These are phyloP conservation scores for Galaxias olidus DNA, from an alignment of 2,797 vertebrate species.

Conservation along the genomic window DNA sequence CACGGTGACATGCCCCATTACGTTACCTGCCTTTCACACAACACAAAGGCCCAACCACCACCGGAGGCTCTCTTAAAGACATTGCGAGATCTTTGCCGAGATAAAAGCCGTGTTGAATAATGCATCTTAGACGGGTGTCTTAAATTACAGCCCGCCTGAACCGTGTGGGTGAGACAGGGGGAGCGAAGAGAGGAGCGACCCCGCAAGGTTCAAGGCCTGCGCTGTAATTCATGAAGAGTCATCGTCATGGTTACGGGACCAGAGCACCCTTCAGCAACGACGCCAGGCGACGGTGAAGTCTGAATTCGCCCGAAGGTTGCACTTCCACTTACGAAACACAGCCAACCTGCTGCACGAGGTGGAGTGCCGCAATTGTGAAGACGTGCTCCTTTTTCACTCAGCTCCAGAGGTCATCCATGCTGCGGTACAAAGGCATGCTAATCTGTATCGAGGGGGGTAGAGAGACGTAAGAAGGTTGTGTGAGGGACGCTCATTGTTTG, in stretches of 20 bases:
- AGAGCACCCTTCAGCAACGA: background rate
- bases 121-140: background rate
- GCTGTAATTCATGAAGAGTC: background rate
- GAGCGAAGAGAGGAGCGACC: background rate
- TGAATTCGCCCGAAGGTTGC: conserved; percentile 4
- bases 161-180: background rate
- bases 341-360: background rate
- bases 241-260: conserved; percentile 1
- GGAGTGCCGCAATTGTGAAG: background rate
- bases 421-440: background rate
- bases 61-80: background rate
- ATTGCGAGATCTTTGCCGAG: background rate
- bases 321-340: background rate
- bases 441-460: background rate
- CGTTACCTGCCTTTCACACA: too few species aligned
- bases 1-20: too few species aligned
- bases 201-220: background rate
- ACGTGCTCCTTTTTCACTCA: background rate
- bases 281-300: background rate
- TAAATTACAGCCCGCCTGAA: background rate
- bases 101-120: background rate
- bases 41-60: background rate
- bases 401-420: background rate
- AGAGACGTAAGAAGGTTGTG: background rate
- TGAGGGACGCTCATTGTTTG: background rate